These are phyloP conservation scores for Anneissia japonica DNA, from an alignment of 35 echinoderm and acorn worm species.

Conservation along the genomic window DNA sequence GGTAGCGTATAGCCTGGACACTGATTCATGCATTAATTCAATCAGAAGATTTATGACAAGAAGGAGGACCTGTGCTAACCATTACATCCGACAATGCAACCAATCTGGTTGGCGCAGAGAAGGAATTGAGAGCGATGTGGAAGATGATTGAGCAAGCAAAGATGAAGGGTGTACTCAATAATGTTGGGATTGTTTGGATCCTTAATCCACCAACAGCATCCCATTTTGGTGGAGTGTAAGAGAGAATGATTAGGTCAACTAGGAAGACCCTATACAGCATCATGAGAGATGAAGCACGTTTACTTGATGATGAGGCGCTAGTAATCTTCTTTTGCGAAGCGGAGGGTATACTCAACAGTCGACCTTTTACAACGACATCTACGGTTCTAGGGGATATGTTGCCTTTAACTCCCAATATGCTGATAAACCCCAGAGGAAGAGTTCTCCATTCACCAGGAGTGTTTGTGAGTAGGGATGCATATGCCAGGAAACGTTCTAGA, in stretches of 20 bases:
- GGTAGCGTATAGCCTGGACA: not conserved
- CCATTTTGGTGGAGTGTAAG: not conserved
- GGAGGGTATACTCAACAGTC: constrained; percentile 26
- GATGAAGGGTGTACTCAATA: not conserved
- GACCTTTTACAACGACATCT: constrained; percentile 11
- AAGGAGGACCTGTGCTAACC: not conserved
- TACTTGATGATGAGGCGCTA: constrained; percentile 21
- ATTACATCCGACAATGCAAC: not conserved
- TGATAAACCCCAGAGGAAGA: not conserved
- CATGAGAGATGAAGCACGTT: not conserved
- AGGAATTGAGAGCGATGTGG: not conserved
- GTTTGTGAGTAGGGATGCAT: constrained; percentile 21
- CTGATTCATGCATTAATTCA: not conserved
- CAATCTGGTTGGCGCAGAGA: not conserved
- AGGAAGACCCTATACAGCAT: not conserved
- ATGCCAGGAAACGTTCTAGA: constrained; percentile 49
- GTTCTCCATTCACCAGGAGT: not conserved
- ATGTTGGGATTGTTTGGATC: not conserved
- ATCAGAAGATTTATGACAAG: not conserved
- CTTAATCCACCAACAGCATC: not conserved
- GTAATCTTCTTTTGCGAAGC: constrained; percentile 22
- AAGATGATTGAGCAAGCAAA: not conserved
- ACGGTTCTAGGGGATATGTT: not conserved
- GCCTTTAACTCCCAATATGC: not conserved
- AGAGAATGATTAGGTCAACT: not conserved